Evolutionary conservation across 2,888 invertebrate genomes (phyloP), one percentile per base, ranked within the genome.

Genomic region (Lumbricus terrestris): DNA sequence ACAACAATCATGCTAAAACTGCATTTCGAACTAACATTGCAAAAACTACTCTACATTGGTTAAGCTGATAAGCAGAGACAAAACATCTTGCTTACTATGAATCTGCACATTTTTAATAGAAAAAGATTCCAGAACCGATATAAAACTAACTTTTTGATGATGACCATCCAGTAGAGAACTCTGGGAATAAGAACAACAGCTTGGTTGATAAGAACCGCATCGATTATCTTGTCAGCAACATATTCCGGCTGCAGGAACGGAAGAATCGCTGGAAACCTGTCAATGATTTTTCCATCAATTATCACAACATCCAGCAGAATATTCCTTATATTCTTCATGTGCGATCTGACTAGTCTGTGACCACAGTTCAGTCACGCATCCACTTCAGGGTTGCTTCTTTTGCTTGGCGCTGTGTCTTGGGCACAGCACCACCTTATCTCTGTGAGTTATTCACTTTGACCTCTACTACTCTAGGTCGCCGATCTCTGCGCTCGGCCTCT

Each of bases 141-240:
- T 16, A 82, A n/a, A 20, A 47, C 37, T 42, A n/a, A 89, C 37
- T 35, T 89, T 47, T 47, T 54, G 69, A 54, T 20, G 23, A 35
- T 35, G 33, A 54, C 23, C 18, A 47, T 33, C 34, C 35, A 92
- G 92, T 96, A 96, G 92, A 97, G 96, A 93, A 96, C 96, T 20
- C 97, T 96, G 0, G 99, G 99, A 91, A 99, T 96, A 92, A 97
- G 96, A 88, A 98, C 96, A 92, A 96, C 95, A 90, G 96, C 96
- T 93, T 97, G 97, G 94, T 98, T 97, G 93, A 95, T 95, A 82
- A 96, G 96, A 92, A 99, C 96, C 42, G 97, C 98, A 54, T 96
- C 96, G 91, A 98, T 96, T 89, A 98, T 96, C 93, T 97, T 96
- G 93, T 97, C 97, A 11, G 97, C 98, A 18, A 98, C 98, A 93